Evolutionary conservation across 2,888 invertebrate species (phyloP).

Genomic region (Carterocephalus palaemon): DNA sequence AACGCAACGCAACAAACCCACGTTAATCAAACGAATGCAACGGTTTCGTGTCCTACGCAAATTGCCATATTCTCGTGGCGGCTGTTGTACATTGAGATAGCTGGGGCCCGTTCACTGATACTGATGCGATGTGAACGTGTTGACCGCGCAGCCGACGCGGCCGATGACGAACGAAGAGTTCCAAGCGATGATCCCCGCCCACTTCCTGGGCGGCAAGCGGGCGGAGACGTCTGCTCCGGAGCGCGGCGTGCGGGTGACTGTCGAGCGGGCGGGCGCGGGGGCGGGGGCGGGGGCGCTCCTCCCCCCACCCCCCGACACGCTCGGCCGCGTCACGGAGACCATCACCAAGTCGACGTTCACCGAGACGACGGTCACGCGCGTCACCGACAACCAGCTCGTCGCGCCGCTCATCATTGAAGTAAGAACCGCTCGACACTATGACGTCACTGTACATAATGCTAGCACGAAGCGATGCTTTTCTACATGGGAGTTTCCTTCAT

Average conservation of each 20-base stretch:
- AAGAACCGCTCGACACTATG: conserved; percentile 40
- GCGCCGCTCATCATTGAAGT: conserved; percentile 94
- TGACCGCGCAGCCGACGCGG: conserved; percentile 82
- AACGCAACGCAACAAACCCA: too few relatives aligned
- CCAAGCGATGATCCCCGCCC: conserved; percentile 96
- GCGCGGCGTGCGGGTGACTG: conserved; percentile 81
- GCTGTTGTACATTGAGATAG: neutral
- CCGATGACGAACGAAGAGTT: conserved; percentile 96
- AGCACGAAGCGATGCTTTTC: neutral
- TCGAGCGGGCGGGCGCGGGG: conserved; percentile 88
- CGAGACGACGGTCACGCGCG: conserved; percentile 95
- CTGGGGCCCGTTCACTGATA: conserved; percentile 4
- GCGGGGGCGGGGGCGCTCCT: conserved; percentile 77
- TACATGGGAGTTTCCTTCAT: too few relatives aligned
- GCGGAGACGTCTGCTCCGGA: conserved; percentile 51
- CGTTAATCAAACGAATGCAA: too few relatives aligned
- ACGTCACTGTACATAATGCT: conserved; percentile 11
- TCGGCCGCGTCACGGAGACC: conserved; percentile 94
- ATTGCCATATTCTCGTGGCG: neutral
- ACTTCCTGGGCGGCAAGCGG: conserved; percentile 83
- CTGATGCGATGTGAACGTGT: conserved; percentile 74
- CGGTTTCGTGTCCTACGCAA: neutral
- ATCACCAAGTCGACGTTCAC: conserved; percentile 97
- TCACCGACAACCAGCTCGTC: conserved; percentile 94
- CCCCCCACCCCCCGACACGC: conserved; percentile 89